Conservation (phyloP, 2,888 invertebrate genomes). For the Sesamia inferens region DNA sequence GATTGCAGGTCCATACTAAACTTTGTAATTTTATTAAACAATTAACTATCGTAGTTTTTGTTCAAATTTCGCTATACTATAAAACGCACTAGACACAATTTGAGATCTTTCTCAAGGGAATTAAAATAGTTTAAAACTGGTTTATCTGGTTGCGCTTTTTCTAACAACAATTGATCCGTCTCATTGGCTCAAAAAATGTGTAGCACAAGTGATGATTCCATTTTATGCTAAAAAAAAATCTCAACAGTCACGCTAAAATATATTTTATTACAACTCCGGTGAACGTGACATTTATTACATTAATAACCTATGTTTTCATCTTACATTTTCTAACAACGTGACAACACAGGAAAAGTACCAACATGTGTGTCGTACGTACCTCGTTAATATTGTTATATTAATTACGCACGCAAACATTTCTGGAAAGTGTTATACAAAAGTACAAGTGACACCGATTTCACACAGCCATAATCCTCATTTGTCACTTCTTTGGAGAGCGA, state of each 20-base stretch:
- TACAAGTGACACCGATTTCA: constrained; percentile 76
- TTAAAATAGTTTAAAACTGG: constrained; percentile 70
- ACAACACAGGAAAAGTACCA: constrained; percentile 50
- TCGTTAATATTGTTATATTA: constrained; percentile 61
- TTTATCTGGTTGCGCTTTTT: constrained; percentile 70
- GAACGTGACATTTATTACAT: constrained; percentile 58
- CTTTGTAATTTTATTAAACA: constrained; percentile 34
- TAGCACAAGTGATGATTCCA: constrained; percentile 36
- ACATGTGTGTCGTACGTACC: constrained; percentile 44
- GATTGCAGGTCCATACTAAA: constrained; percentile 30
- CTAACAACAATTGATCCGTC: constrained; percentile 66
- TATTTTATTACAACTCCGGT: constrained; percentile 40
- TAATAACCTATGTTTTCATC: constrained; percentile 53
- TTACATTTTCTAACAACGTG: constrained; percentile 55
- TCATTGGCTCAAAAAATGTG: constrained; percentile 54
- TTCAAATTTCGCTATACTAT: constrained; percentile 55
- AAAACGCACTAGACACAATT: constrained; percentile 60
- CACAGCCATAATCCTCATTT: constrained; percentile 81
- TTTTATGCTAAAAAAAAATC: constrained; percentile 41
- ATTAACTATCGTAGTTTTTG: constrained; percentile 19
- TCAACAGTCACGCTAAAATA: constrained; percentile 31
- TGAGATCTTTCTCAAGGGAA: constrained; percentile 71
- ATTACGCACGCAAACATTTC: constrained; percentile 65
- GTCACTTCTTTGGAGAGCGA: constrained; percentile 84
- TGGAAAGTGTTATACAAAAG: constrained; percentile 69